A percentile compares a stretch with the other conserved stretches of the same genome.
Conservation (phyloP, 2,113 vertebrate species). For the Lamprotornis superbus region DNA sequence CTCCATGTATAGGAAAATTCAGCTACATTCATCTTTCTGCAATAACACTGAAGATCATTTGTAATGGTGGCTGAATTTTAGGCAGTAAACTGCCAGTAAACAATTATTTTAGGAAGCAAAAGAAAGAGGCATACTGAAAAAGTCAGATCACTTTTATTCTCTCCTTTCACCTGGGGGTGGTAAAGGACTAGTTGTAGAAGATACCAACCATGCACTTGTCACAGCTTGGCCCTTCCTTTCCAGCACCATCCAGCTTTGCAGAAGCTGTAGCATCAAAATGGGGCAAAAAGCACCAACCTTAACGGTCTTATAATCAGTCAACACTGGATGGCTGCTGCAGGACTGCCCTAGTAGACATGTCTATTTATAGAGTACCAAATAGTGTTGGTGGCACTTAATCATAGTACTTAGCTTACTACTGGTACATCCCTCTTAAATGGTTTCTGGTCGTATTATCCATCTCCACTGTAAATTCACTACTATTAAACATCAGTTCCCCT, state of each 20-base stretch:
- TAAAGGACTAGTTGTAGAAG: not conserved
- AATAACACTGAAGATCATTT: not conserved
- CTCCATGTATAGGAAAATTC: not conserved
- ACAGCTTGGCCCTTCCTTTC: not conserved
- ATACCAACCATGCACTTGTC: not conserved
- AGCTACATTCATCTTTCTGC: not conserved
- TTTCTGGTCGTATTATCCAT: not conserved
- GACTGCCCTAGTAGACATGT: not conserved
- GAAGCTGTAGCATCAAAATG: not conserved
- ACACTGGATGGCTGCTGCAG: not conserved
- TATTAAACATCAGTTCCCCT: not conserved
- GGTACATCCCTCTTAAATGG: not conserved
- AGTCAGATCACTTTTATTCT: not conserved
- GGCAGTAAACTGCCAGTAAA: not conserved
- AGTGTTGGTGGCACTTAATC: not conserved
- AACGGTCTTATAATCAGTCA: not conserved
- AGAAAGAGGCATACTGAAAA: not conserved
- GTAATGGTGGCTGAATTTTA: not conserved
- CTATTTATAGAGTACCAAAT: not conserved
- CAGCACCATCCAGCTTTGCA: not conserved
- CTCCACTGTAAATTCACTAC: not conserved
- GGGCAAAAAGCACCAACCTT: not conserved
- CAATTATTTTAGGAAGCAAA: not conserved
- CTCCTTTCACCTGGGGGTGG: not conserved
- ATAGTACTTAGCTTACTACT: not conserved